phyloP scores from a whole-genome alignment of 30 jellyfish, hydroid and myxozoan species.

The Haliclystus octoradiatus region DNA sequence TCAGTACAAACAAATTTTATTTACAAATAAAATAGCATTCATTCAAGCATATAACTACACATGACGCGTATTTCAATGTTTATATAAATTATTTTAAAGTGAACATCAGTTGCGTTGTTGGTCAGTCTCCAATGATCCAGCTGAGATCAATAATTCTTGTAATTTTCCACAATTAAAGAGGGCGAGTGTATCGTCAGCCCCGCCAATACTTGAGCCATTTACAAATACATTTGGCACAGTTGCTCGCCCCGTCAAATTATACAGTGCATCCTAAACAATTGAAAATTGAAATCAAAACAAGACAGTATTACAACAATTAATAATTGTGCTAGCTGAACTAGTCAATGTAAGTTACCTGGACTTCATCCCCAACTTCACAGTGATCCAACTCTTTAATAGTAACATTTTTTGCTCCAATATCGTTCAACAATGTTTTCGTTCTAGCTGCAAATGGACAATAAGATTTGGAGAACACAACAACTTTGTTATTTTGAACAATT shows the following conservation, averaged over 20 bases:
- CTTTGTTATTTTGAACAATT: slow-evolving; percentile 9
- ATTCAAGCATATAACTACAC: not conserved
- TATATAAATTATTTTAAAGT: no score
- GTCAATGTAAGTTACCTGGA: no score
- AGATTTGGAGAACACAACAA: slow-evolving; percentile 41
- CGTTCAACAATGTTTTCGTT: slow-evolving; percentile 23
- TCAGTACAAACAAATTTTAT: no score
- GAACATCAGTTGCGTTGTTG: no score
- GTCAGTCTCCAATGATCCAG: no score
- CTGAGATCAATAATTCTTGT: slow-evolving; percentile 25
- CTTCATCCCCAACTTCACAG: slow-evolving; percentile 22
- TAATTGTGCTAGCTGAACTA: no score
- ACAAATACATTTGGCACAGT: slow-evolving; percentile 59
- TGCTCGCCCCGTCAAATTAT: slow-evolving; percentile 41
- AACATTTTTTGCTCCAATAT: slow-evolving; percentile 21
- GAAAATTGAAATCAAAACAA: not conserved
- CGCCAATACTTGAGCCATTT: slow-evolving; percentile 48
- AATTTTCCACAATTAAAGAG: slow-evolving; percentile 37
- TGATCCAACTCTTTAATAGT: slow-evolving; percentile 29
- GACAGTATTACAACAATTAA: not conserved
- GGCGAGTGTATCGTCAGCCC: slow-evolving; percentile 47
- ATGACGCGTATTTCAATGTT: not conserved
- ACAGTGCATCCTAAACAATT: slow-evolving; percentile 38
- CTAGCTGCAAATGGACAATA: slow-evolving; percentile 45
- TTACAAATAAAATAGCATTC: no score